Evolutionary conservation across 2,113 vertebrate genomes (phyloP).

Genomic region (Spheniscus mendiculus): DNA sequence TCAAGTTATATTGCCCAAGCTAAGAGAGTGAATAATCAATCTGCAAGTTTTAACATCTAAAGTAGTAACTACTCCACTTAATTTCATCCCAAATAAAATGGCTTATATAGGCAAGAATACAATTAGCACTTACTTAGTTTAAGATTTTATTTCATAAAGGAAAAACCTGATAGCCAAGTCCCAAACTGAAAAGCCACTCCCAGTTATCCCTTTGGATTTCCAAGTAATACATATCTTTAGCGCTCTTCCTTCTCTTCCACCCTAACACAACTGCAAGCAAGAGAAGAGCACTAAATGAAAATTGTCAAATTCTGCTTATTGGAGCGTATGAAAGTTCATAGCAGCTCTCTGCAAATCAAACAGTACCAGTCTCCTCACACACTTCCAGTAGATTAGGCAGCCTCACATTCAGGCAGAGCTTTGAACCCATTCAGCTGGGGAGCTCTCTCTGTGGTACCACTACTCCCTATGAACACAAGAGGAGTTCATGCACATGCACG

Average conservation of each 20-base stretch:
- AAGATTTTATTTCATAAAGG: neutral
- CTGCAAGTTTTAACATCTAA: neutral
- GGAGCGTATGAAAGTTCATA: neutral
- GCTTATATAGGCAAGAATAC: neutral
- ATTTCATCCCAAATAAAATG: neutral
- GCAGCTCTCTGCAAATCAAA: neutral
- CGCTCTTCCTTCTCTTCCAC: neutral
- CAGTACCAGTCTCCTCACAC: neutral
- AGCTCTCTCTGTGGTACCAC: neutral
- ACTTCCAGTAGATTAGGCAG: neutral
- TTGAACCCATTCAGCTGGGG: neutral
- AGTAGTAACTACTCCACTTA: neutral
- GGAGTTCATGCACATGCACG: neutral
- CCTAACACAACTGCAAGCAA: neutral
- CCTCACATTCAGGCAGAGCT: neutral
- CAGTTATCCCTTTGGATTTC: neutral
- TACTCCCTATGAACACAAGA: neutral
- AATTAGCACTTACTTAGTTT: neutral
- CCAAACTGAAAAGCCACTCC: neutral
- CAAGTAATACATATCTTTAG: neutral
- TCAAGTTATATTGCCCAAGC: neutral
- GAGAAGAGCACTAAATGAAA: neutral
- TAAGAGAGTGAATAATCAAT: neutral
- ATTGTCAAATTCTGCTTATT: neutral
- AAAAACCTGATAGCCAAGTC: neutral